phyloP scores from a whole-genome alignment of 2,888 invertebrate genomes.

The Dendrolimus houi region DNA sequence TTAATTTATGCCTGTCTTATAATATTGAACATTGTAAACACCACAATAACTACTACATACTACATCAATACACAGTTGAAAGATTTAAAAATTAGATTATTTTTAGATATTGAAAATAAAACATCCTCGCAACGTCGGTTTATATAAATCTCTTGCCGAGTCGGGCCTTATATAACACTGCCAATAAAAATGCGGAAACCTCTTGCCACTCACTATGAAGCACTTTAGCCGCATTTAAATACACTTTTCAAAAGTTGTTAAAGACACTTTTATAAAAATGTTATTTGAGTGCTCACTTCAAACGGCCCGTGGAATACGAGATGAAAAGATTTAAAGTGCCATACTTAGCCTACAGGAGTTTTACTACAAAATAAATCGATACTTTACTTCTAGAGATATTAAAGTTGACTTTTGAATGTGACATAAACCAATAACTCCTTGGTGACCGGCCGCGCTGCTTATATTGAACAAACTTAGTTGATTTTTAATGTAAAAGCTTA shows the following conservation, averaged over 20 bases:
- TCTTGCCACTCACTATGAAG: neutral
- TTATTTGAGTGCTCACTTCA: conserved; percentile 1
- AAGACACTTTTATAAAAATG: neutral
- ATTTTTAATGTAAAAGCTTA: conserved; percentile 1
- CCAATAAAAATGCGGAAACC: neutral
- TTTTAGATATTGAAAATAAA: too few species aligned
- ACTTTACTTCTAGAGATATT: too few species aligned
- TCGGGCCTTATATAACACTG: neutral
- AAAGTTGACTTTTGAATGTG: too few species aligned
- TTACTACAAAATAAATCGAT: neutral
- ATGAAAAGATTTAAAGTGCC: conserved; percentile 2
- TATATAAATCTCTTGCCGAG: neutral
- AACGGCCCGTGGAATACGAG: conserved; percentile 1
- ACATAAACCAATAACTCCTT: too few species aligned
- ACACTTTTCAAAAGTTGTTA: neutral
- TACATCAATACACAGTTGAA: too few species aligned
- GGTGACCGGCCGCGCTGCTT: neutral
- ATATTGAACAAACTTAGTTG: conserved; percentile 4
- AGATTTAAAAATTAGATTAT: too few species aligned
- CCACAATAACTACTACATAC: too few species aligned
- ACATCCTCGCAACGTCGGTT: neutral
- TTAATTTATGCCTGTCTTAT: too few species aligned
- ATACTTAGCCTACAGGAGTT: neutral
- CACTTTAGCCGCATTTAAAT: neutral
- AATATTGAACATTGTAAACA: too few species aligned